Evolutionary conservation across 2,113 vertebrate genomes (phyloP).

Genomic region (Diglossa brunneiventris): DNA sequence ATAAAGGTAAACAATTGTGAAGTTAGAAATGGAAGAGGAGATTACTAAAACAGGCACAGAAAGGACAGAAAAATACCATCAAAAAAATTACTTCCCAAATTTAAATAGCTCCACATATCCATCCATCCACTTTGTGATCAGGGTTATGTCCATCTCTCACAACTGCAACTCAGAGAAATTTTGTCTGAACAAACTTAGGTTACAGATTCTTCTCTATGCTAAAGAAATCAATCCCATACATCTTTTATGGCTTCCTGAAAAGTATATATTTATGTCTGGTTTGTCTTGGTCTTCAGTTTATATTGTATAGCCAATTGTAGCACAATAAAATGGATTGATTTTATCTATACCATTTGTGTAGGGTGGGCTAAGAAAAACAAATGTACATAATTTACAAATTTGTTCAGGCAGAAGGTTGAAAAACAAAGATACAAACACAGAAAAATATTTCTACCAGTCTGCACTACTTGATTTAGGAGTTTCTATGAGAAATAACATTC

Average conservation of each 20-base stretch:
- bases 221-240: neutral
- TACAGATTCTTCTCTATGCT: neutral
- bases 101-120: neutral
- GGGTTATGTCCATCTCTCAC: neutral
- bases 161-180: neutral
- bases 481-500: conserved; percentile 62
- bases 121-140: fast-evolving
- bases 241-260: neutral
- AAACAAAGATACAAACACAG: conserved; percentile 12
- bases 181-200: neutral
- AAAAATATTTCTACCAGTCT: conserved; percentile 53
- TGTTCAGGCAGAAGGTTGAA: conserved; percentile 20
- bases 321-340: neutral
- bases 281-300: neutral
- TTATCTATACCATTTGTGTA: neutral
- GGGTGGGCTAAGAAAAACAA: neutral
- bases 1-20: neutral
- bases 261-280: neutral
- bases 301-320: neutral
- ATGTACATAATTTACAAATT: neutral
- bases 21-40: neutral
- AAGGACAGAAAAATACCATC: neutral
- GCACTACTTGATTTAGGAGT: conserved; percentile 41
- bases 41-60: neutral
- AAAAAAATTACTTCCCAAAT: neutral